Evolutionary conservation across 2,113 vertebrate species (phyloP).

Genomic region (Stegostoma tigrinum): DNA sequence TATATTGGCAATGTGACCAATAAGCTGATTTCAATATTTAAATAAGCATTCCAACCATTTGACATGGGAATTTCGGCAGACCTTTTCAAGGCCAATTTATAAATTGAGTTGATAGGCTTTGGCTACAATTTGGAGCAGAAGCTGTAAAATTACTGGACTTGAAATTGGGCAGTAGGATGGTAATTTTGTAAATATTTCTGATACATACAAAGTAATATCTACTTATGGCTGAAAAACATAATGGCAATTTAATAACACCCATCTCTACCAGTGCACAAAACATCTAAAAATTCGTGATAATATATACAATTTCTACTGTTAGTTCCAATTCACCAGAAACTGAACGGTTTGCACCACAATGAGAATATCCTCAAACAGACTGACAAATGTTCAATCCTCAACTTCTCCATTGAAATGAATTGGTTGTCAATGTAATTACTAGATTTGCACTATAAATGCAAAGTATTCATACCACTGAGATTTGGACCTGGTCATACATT

Average conservation of each 20-base stretch:
- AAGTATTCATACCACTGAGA: not conserved
- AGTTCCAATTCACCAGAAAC: not conserved
- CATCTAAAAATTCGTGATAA: not conserved
- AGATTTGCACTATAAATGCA: not conserved
- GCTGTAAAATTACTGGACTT: not conserved
- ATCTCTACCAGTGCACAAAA: not conserved
- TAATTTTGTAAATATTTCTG: not conserved
- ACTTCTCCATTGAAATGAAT: conserved; percentile 6
- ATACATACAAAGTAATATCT: not conserved
- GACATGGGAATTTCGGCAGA: not conserved
- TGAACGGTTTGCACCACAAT: not conserved
- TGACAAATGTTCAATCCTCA: not conserved
- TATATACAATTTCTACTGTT: not conserved
- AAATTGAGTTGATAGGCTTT: not conserved
- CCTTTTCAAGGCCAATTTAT: not conserved
- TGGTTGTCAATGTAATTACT: not conserved
- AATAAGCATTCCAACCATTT: not conserved
- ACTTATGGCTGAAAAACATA: not conserved
- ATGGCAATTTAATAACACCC: not conserved
- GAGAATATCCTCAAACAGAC: not conserved
- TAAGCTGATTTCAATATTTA: not conserved
- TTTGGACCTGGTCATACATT: not conserved
- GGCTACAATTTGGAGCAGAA: not conserved
- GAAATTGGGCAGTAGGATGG: not conserved
- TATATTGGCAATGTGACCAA: not conserved